Conservation (phyloP, 37 sponge, comb jelly and placozoan genomes). For the Theonella swinhoei region DNA sequence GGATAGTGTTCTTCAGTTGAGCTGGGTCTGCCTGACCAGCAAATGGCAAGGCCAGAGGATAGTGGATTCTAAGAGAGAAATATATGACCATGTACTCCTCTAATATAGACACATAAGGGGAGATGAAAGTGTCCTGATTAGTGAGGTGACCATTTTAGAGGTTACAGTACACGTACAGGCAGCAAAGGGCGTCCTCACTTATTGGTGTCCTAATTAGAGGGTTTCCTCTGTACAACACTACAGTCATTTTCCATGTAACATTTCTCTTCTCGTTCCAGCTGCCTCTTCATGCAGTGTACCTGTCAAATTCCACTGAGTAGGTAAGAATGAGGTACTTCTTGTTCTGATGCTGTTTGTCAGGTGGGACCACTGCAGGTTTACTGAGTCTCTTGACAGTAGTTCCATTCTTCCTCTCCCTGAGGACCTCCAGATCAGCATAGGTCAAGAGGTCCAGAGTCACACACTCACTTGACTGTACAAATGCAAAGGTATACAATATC, state of each 20-base stretch:
- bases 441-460: constrained; percentile 83
- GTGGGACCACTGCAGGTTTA: constrained; percentile 20
- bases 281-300: constrained; percentile 37
- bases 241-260: too few species aligned
- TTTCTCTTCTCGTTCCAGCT: background rate
- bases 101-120: too few species aligned
- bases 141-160: too few species aligned
- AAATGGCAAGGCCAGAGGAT: constrained; percentile 86
- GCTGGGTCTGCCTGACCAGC: constrained; percentile 75
- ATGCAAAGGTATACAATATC: background rate
- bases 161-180: too few species aligned
- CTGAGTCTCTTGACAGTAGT: background rate
- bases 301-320: constrained; percentile 85
- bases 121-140: too few species aligned
- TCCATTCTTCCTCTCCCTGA: constrained; percentile 62
- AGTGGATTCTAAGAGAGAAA: constrained; percentile 72
- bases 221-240: too few species aligned
- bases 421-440: constrained; percentile 75
- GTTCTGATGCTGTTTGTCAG: constrained; percentile 5
- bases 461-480: constrained; percentile 55
- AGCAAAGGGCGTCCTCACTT: too few species aligned
- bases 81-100: too few species aligned
- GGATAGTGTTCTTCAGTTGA: constrained; percentile 66
- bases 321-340: constrained; percentile 90
- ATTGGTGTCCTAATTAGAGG: too few species aligned